Base-by-base conservation (phyloP, 1,140 invertebrate genomes). In the Asobara japonica region DNA sequence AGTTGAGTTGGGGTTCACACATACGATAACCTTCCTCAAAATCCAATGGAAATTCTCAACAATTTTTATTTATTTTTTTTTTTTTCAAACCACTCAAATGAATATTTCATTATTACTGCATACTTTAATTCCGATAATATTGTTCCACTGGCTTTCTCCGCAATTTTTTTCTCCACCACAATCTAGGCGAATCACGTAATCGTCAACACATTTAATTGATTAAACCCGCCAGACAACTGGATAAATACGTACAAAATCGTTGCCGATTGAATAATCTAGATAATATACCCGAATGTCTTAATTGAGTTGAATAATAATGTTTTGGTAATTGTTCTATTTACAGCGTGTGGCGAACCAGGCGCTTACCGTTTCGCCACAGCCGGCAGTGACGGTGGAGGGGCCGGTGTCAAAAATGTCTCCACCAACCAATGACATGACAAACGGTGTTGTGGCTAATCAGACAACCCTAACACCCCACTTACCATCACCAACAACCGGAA, bases 261-360 rank as follows among this genome's bases (percentile, higher is more conserved):
- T 25, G 25, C 11, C 18, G 20, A 25, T 45, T 18, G 41, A 45
- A 38, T 38, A 1, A 38, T 38, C n/a, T 38, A 4, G 36, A 38
- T 38, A 13, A 38, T 13, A 45, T 45, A 45, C 18, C 18, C 18
- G 3, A 45, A 45, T 45, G n/a, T 13, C 13, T 7, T 5, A 45
- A 45, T 45, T 45, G n/a, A 16, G 41, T 1, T 1, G 41, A 45
- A 38, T 38, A 45, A 45, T 16, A 45, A 45, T 16, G 70, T 61
- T 66, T 68, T 64, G 70, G 65, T 51, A 22, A 74, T 69, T 80
- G 10, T 79, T 73, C n/a, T n/a, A n/a, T n/a, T 86, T 86, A 29
- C 78, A 87, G 86, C 82, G 86, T 83, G 86, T 87, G 81, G 86
- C 83, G 80, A 87, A 87, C 74, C 86, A 86, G 80, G 83, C 84